Percentiles rank a stretch among this genome's conserved stretches.
These are phyloP conservation scores for Agrilus mali DNA, from an alignment of 2,888 invertebrate species.

Conservation along the genomic window DNA sequence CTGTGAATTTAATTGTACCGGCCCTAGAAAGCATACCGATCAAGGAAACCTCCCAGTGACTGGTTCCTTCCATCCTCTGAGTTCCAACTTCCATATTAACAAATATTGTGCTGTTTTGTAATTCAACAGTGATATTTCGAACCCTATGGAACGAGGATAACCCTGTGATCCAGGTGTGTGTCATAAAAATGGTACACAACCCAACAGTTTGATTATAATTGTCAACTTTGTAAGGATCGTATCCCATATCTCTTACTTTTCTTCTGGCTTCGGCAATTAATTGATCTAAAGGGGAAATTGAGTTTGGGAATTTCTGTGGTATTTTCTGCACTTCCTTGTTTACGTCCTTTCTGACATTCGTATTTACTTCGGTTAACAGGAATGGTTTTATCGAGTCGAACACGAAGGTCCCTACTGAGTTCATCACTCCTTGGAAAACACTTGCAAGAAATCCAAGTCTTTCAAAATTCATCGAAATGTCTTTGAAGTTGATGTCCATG, in stretches of 20 bases:
- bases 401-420: constrained; percentile 67
- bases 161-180: constrained; percentile 68
- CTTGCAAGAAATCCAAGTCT: constrained; percentile 67
- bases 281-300: constrained; percentile 76
- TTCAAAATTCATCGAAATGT: constrained; percentile 69
- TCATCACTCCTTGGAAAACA: constrained; percentile 55
- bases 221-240: constrained; percentile 64
- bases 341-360: constrained; percentile 58
- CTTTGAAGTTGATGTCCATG: constrained; percentile 64
- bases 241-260: constrained; percentile 48
- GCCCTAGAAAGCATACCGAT: constrained; percentile 55
- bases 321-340: constrained; percentile 60
- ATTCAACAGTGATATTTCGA: constrained; percentile 59
- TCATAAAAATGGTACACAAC: constrained; percentile 53
- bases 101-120: constrained; percentile 58
- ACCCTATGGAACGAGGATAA: constrained; percentile 70
- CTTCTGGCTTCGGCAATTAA: constrained; percentile 62
- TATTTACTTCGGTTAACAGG: constrained; percentile 65
- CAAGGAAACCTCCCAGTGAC: constrained; percentile 65
- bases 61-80: constrained; percentile 61
- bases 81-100: constrained; percentile 65
- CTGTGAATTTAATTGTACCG: constrained; percentile 63
- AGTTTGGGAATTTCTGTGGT: constrained; percentile 68
- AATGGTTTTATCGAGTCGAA: constrained; percentile 82
- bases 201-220: constrained; percentile 63